Percentiles rank a stretch among this genome's conserved stretches.
These are phyloP conservation scores for Rattus norvegicus DNA, from an alignment of 2,113 vertebrate genomes.

Conservation along the genomic window GRCr8 NC_086028.1:12686501-12687000, in stretches of 20 bases:
- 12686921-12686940: conserved; percentile 53
- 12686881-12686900: conserved; percentile 80
- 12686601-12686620: not conserved
- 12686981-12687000: conserved; percentile 37
- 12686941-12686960: conserved; percentile 46
- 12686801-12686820: conserved; percentile 22
- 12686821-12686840: conserved; percentile 50
- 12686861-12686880: conserved; percentile 74
- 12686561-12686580: not conserved
- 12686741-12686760: conserved; percentile 80
- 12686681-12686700: conserved; percentile 10
- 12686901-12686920: conserved; percentile 65
- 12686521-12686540: not conserved
- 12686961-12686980: conserved; percentile 70
- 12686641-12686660: not conserved
- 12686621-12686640: not conserved
- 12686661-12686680: not conserved
- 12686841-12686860: conserved; percentile 84
- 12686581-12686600: not conserved
- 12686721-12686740: conserved; percentile 82
- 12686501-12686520: not conserved
- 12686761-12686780: conserved; percentile 78
- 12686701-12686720: conserved; percentile 66
- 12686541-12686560: not conserved
- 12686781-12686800: conserved; percentile 50